These are phyloP conservation scores for Alca torda DNA, from an alignment of 2,797 vertebrate species.

Conservation along the genomic window DNA sequence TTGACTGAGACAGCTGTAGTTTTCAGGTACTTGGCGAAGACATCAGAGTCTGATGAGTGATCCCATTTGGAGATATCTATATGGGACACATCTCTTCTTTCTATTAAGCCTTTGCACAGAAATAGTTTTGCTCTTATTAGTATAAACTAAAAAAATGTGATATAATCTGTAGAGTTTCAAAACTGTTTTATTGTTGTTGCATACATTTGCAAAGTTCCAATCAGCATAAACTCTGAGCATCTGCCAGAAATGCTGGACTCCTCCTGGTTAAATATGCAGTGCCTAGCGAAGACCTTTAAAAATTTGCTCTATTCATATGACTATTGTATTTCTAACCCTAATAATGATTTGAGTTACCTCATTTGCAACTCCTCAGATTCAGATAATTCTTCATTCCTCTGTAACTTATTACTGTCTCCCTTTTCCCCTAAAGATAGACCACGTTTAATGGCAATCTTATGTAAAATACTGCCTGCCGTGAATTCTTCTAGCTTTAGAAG, in stretches of 20 bases:
- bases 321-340: slow-evolving; percentile 27
- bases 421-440: slow-evolving; percentile 31
- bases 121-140: not conserved
- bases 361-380: slow-evolving; percentile 40
- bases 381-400: slow-evolving; percentile 37
- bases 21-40: not conserved
- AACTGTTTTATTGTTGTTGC: not conserved
- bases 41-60: not conserved
- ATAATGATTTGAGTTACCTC: slow-evolving; percentile 35
- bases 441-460: slow-evolving; percentile 50
- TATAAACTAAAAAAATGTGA: not conserved
- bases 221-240: not conserved
- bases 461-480: slow-evolving; percentile 19
- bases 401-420: slow-evolving; percentile 34
- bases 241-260: not conserved
- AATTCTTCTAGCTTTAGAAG: slow-evolving; percentile 35
- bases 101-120: not conserved
- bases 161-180: not conserved
- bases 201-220: not conserved
- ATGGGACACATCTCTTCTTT: not conserved
- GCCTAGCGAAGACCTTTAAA: not conserved
- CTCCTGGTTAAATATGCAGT: slow-evolving; percentile 3
- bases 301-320: slow-evolving; percentile 22
- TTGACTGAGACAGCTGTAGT: not conserved
- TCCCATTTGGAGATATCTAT: rapidly evolving